Evolutionary conservation across 2,888 invertebrate species (phyloP), one percentile per base, ranked within the genome.

Genomic region (Microctonus hyperodae): DNA sequence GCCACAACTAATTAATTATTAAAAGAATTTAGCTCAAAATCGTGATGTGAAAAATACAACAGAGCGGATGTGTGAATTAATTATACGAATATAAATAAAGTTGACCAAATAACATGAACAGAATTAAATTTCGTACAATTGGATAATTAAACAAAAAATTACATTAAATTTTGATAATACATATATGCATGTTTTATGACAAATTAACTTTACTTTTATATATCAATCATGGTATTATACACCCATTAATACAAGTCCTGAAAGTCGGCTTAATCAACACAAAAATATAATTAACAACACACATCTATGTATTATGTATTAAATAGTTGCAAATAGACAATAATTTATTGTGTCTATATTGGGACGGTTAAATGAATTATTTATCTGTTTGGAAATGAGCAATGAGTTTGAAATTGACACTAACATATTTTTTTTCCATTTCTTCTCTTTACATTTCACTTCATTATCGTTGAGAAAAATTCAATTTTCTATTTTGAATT

Each of bases 321-420:
- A 9, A 33, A 56, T 56, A 56, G 25, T 56, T 33, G 20, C 16
- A 56, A 33, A 56, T 56, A 56, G 20, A 56, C 10, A 33, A 33
- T 56, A 20, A 11, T 56, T 20, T 33, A 33, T 56, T 20, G 16
- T 33, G 20, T 56, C 7, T 22, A 31, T 33, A 33, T 20, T 23
- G 23, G 51, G 61, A 61, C 61, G 33, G 33, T 48, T 35, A 16
- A 33, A 50, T 10, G 20, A 50, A 61, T 33, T 51, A 28, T 9
- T 25, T 58, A 58, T 56, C 25, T 20, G 23, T 61, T 53, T 53
- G 23, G 20, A 50, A 51, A 61, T 61, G 51, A 61, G 61, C 50
- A 56, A 56, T 56, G 22, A 33, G 11, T 56, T 33, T 16, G 33
- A 20, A 51, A 51, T 61, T 61, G 50, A 51, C 51, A 57, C 28